Evolutionary conservation across 2,113 vertebrate genomes (phyloP).

Genomic region (Clupea harengus): DNA sequence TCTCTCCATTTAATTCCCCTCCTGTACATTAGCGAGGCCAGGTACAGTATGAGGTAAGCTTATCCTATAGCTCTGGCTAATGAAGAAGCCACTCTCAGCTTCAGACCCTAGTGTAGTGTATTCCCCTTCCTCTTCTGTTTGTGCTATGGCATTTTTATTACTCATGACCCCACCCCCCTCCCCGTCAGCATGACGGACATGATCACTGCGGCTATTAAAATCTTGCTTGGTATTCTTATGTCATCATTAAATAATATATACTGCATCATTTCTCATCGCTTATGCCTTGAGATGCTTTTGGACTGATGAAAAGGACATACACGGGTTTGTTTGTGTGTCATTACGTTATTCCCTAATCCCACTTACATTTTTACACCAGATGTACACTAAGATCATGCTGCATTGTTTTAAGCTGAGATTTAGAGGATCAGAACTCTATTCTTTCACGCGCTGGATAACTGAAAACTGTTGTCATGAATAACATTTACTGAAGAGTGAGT

Average conservation of each 20-base stretch:
- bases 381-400: too few species aligned
- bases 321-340: background rate
- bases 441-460: too few species aligned
- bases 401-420: too few species aligned
- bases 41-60: constrained; percentile 5
- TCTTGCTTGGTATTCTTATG: background rate
- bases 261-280: background rate
- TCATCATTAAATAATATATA: constrained; percentile 1
- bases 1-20: background rate
- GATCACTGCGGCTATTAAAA: background rate
- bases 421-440: too few species aligned
- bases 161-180: background rate
- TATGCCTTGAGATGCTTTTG: background rate
- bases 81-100: constrained; percentile 14
- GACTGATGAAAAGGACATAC: background rate
- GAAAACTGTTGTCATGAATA: background rate
- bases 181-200: background rate
- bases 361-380: too few species aligned
- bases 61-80: background rate
- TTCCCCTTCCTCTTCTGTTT: background rate
- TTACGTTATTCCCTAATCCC: too few species aligned
- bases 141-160: background rate
- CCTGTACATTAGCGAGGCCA: background rate
- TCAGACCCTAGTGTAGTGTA: background rate
- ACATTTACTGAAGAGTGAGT: background rate